Evolutionary conservation across 2,888 invertebrate genomes (phyloP).

Genomic region (Hypena proboscidalis): DNA sequence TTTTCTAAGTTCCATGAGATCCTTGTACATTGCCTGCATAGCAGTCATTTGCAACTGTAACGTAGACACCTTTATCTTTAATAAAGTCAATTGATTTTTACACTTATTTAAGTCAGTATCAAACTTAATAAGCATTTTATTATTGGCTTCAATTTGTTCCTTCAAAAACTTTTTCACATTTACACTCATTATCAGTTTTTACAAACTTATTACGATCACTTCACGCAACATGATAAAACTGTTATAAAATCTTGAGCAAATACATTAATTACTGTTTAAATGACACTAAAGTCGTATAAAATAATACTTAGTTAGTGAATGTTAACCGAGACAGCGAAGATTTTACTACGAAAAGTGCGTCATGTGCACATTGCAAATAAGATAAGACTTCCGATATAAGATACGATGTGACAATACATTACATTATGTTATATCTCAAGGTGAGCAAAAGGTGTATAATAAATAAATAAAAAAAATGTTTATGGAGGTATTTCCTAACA

Average conservation of each 20-base stretch:
- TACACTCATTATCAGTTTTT: constrained; percentile 28
- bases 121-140: constrained; percentile 51
- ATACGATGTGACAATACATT: background rate
- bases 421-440: constrained; percentile 13
- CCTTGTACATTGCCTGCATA: constrained; percentile 57
- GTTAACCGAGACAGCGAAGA: constrained; percentile 10
- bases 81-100: constrained; percentile 46
- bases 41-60: constrained; percentile 57
- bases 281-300: background rate
- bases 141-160: constrained; percentile 50
- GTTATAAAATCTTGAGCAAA: constrained; percentile 1
- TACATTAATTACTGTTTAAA: constrained; percentile 7
- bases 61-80: constrained; percentile 59
- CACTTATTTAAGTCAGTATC: constrained; percentile 52
- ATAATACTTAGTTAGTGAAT: background rate
- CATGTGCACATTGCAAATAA: constrained; percentile 8
- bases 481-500: too few relatives aligned
- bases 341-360: constrained; percentile 11
- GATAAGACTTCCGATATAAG: constrained; percentile 19
- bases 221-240: background rate
- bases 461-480: too few relatives aligned
- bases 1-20: constrained; percentile 66
- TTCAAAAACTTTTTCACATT: constrained; percentile 42
- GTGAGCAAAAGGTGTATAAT: constrained; percentile 6
- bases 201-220: constrained; percentile 22